Evolutionary conservation across 2,888 invertebrate genomes (phyloP).

Genomic region (Dusona sp.): DNA sequence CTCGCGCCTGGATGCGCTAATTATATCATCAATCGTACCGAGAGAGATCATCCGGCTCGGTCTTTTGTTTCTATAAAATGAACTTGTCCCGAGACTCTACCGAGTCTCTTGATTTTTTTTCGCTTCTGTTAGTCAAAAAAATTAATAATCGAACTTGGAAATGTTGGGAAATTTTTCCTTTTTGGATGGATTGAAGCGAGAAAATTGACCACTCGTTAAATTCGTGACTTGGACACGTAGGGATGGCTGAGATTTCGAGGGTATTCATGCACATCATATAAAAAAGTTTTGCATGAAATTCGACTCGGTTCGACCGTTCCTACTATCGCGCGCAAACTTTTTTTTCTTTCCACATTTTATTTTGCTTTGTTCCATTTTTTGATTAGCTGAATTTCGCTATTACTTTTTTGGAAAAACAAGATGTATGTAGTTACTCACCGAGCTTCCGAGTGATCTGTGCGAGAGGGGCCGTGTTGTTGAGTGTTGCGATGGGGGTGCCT

Average conservation of each 20-base stretch:
- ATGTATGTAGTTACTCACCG: conserved; percentile 89
- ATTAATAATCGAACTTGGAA: neutral
- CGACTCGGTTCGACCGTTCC: conserved; percentile 56
- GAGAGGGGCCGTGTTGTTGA: conserved; percentile 94
- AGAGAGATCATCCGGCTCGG: neutral
- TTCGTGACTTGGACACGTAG: conserved; percentile 12
- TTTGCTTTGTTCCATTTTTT: conserved; percentile 17
- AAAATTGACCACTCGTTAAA: neutral
- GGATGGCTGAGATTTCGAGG: conserved; percentile 27
- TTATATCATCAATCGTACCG: conserved; percentile 11
- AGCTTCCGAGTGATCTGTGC: conserved; percentile 95
- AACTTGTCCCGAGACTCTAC: no score
- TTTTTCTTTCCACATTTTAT: conserved; percentile 10
- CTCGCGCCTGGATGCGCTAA: neutral
- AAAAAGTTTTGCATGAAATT: conserved; percentile 29
- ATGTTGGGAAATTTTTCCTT: conserved; percentile 2
- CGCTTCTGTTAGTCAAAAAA: neutral
- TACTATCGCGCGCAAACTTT: conserved; percentile 52
- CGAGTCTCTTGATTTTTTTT: conserved; percentile 9
- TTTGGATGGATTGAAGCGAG: neutral
- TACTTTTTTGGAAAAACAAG: conserved; percentile 7
- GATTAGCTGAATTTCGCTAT: conserved; percentile 19
- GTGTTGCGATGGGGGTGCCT: conserved; percentile 89
- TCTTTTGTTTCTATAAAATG: conserved; percentile 16
- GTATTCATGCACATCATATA: neutral